phyloP scores from a whole-genome alignment of 2,113 vertebrate species.

The Lagopus muta region DNA sequence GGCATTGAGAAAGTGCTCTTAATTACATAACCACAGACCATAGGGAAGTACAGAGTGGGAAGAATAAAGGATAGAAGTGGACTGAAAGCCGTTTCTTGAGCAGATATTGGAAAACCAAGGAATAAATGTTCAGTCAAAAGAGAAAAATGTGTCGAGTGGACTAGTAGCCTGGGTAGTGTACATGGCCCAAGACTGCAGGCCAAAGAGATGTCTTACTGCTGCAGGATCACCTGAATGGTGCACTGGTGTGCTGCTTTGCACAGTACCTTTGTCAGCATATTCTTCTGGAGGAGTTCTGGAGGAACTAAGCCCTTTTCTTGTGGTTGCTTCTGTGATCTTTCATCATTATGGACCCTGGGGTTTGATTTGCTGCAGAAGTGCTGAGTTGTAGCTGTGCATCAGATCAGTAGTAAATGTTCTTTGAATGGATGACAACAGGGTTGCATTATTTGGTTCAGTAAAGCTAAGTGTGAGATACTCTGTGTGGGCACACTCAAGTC shows the following conservation, averaged over 20 bases:
- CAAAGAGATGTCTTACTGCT: accelerated
- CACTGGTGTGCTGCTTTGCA: background rate
- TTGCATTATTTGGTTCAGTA: background rate
- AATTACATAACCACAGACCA: background rate
- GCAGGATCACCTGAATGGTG: background rate
- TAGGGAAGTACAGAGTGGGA: background rate
- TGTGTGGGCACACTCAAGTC: background rate
- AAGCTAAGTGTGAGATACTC: background rate
- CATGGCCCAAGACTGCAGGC: background rate
- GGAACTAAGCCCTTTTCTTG: background rate
- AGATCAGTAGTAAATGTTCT: background rate
- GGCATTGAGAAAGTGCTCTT: background rate
- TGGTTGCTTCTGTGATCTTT: background rate
- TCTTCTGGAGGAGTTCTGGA: background rate
- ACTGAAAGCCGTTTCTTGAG: background rate
- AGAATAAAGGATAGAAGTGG: accelerated
- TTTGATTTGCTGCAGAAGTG: background rate
- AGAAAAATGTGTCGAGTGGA: background rate
- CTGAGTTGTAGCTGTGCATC: background rate
- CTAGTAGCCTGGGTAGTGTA: accelerated
- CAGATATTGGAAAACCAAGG: background rate
- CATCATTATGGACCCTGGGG: accelerated
- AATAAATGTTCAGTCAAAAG: background rate
- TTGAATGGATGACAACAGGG: accelerated
- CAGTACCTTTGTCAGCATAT: background rate